Evolutionary conservation across 1,140 invertebrate species (phyloP).

Genomic region (Drosophila fuyamai): DNA sequence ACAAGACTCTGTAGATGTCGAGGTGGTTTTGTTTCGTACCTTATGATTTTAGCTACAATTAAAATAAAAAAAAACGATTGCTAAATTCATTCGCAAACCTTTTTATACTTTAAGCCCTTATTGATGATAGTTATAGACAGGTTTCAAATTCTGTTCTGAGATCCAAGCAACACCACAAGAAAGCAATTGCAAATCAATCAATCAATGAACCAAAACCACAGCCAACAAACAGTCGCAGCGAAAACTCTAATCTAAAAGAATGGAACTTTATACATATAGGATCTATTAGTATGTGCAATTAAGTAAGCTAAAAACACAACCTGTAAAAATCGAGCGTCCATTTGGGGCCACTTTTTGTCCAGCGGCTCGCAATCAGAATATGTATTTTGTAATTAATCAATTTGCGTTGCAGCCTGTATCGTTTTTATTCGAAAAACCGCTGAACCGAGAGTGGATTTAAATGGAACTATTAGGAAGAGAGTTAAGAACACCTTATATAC

Average conservation of each 20-base stretch:
- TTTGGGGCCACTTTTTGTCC: neutral
- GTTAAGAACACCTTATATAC: conserved; percentile 1
- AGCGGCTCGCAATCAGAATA: neutral
- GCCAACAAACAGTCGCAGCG: conserved; percentile 13
- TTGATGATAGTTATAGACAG: conserved; percentile 43
- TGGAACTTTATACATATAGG: conserved; percentile 48
- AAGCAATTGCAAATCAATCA: conserved; percentile 47
- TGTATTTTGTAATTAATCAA: conserved; percentile 5
- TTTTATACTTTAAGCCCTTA: conserved; percentile 20
- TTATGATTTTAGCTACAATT: conserved; percentile 36
- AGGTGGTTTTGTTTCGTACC: conserved; percentile 32
- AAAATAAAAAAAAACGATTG: conserved; percentile 20
- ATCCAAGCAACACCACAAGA: conserved; percentile 30
- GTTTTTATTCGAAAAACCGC: conserved; percentile 1
- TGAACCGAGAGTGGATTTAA: neutral
- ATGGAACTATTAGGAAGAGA: neutral
- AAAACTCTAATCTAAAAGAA: conserved; percentile 13
- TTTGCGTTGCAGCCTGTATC: neutral
- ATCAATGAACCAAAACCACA: conserved; percentile 47
- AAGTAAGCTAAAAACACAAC: conserved; percentile 48
- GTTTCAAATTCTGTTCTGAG: conserved; percentile 64
- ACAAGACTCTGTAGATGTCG: neutral
- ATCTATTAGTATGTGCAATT: conserved; percentile 71
- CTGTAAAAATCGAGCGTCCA: conserved; percentile 15
- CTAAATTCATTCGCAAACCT: conserved; percentile 11